Evolutionary conservation across 2,888 invertebrate genomes (phyloP).

Genomic region (Lithophane ornitopus): DNA sequence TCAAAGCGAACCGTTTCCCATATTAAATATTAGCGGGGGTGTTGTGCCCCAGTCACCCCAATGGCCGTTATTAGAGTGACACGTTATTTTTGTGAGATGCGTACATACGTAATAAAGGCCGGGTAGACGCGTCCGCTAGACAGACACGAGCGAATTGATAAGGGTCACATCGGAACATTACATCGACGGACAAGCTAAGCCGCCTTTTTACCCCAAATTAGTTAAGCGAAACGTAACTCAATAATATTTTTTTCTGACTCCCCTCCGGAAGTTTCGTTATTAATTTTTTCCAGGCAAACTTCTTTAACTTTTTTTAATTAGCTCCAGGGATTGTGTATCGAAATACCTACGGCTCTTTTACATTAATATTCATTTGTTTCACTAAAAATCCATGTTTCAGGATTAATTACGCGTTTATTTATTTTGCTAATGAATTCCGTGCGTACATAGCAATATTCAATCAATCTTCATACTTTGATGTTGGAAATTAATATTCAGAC

Average conservation of each 20-base stretch:
- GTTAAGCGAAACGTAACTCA: constrained; percentile 63
- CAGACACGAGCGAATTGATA: constrained; percentile 78
- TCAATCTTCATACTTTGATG: constrained; percentile 33
- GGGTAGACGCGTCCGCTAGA: constrained; percentile 68
- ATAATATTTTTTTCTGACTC: constrained; percentile 46
- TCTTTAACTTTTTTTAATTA: constrained; percentile 63
- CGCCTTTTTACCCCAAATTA: constrained; percentile 69
- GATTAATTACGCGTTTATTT: constrained; percentile 51
- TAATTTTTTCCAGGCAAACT: constrained; percentile 49
- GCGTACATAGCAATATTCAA: constrained; percentile 35
- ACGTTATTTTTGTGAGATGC: constrained; percentile 63
- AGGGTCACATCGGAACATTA: constrained; percentile 78
- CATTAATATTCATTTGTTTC: constrained; percentile 44
- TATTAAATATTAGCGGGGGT: constrained; percentile 57
- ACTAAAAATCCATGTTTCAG: constrained; percentile 40
- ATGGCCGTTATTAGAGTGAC: constrained; percentile 60
- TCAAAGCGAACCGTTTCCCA: constrained; percentile 45
- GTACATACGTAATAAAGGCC: constrained; percentile 70
- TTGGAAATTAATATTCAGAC: constrained; percentile 40
- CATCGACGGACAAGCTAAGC: constrained; percentile 67
- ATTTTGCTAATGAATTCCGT: constrained; percentile 36
- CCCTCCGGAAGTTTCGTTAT: constrained; percentile 56
- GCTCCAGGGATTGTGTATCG: constrained; percentile 45
- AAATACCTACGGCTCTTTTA: constrained; percentile 45
- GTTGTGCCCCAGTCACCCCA: constrained; percentile 51